Base-by-base conservation (phyloP, 2,113 vertebrate genomes). In the Aspiorhynchus laticeps region DNA sequence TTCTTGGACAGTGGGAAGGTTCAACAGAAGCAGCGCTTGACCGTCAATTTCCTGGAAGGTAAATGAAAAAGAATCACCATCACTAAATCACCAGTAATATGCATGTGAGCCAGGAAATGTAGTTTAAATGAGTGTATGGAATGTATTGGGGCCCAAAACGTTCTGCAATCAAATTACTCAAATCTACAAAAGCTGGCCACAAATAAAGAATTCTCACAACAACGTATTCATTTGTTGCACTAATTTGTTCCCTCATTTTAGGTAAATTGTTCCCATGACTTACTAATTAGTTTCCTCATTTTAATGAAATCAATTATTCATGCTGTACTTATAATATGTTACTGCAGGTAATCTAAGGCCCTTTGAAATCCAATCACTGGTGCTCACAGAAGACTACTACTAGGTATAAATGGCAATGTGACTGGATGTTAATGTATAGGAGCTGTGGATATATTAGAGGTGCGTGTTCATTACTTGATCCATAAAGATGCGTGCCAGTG, bases 1-100 rank as follows among this genome's bases (percentile, higher is more conserved):
- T 93, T 99, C 98, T 92, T 99, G 98, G 88, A 99, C 97, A 0
- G 98, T 99, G 10, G 98, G 97, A 84, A 99, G 96, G 80, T 98
- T 99, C 83, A 99, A 96, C 89, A 99, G 95, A 86, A 99, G 95
- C 85, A 99, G 94, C 5, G 98, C 98, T 91, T 99, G 98, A 85
- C 98, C 98, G n/a, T 99, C 98, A 2, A 99, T 99, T 92, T 99
- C 98, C 98, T 99, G 90, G 74, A 89, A 92, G 90, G 71, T 91
- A 46, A 94, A 59, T 73, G 0, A 11, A 46, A 19, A 80, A 15
- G 8, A n/a, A n/a, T n/a, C n/a, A n/a, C n/a, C n/a, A n/a, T n/a
- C n/a, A n/a, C 31, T 80, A 17, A 65, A 28, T 69, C 11, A 56
- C 26, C 14, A 46, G 65, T 7, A n/a, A 59, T 31, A 36, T 59